Evolutionary conservation across 2,797 vertebrate species (phyloP), one percentile per base, ranked within the genome.

Genomic region (Gambelia wislizenii): DNA sequence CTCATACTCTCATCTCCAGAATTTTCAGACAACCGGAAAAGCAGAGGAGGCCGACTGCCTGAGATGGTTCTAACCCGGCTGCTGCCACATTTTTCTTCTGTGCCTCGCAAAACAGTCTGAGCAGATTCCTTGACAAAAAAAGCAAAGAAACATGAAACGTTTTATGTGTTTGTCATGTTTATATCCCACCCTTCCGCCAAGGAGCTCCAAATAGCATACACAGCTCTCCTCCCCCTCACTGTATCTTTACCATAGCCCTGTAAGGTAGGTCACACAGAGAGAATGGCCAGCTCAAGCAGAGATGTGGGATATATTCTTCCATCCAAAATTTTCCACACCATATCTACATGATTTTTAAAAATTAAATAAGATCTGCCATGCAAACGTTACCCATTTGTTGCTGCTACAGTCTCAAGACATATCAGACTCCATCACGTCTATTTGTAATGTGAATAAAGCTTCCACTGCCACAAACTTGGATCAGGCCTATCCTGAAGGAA

Each of bases 51-150:
- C 0, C 98, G 97, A 76, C 98, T 97, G 0, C 96, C 94, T 0
- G 99, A 99, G 22, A 98, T 72, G 0, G 98, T 99, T 22, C 98
- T 97, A 6, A 98, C 97, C 0, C 98, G 97, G 36, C 97, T 97
- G 44, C 98, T 99, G 59, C 99, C 98, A 42, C 99, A 99, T 3
- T 95, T 97, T 89, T 99, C 99, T 97, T 99, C 99, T 0, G 96
- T 98, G 59, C 99, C 99, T 54, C 99, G 97, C 67, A 99, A 95
- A 83, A 98, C 97, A 0, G 99, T 99, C 92, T 99, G 93, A 3
- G 99, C 98, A 0, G 98, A 98, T 88, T 98, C 97, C 99, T 99
- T 94, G 87, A 84, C 61, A 69, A 94, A 94, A 4, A 22, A 14
- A 49, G 18, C 5, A 52, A 83, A 93, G 1, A 64, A 95, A 93